Evolutionary conservation across 2,888 invertebrate genomes (phyloP).

Genomic region (Himalopsyche japonica): DNA sequence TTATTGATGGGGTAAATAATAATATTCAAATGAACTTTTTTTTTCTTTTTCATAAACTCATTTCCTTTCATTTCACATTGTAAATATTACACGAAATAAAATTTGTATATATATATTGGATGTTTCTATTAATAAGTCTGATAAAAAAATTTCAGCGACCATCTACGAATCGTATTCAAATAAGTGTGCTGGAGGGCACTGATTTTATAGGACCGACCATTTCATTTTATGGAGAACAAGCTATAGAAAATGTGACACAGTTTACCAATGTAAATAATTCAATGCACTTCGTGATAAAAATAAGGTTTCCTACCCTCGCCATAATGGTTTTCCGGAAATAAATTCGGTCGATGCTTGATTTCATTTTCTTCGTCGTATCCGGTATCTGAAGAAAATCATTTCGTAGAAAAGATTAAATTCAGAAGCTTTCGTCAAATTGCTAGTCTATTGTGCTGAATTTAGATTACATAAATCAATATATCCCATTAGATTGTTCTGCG

Average conservation of each 20-base stretch:
- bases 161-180: not conserved
- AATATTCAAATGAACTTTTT: too few relatives aligned
- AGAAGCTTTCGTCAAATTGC: not conserved
- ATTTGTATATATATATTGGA: too few relatives aligned
- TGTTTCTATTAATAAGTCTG: not conserved
- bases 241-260: not conserved
- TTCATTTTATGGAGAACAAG: not conserved
- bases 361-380: not conserved
- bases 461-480: not conserved
- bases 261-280: not conserved
- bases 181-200: not conserved
- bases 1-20: too few relatives aligned
- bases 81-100: too few relatives aligned
- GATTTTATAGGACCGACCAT: not conserved
- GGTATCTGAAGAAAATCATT: not conserved
- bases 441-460: not conserved
- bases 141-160: not conserved
- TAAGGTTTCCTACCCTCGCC: not conserved
- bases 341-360: not conserved
- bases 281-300: not conserved
- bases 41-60: too few relatives aligned
- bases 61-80: too few relatives aligned
- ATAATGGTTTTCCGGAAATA: not conserved
- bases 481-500: not conserved
- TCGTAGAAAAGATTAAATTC: not conserved